phyloP scores from a whole-genome alignment of 2,113 vertebrate genomes.

The Cromileptes altivelis region DNA sequence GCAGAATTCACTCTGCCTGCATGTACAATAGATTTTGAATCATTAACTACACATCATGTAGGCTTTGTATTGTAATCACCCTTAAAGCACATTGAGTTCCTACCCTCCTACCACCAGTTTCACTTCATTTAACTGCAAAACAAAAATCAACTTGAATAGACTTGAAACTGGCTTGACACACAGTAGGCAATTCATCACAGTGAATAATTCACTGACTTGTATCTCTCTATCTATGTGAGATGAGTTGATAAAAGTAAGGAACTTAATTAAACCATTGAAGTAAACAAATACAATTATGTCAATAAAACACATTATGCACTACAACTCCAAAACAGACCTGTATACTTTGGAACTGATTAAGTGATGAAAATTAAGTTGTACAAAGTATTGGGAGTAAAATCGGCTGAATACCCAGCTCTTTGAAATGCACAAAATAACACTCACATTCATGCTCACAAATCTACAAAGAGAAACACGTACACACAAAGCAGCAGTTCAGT shows the following conservation, averaged over 20 bases:
- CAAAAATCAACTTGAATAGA: no score
- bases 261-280: not conserved
- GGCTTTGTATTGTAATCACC: not conserved
- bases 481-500: constrained; percentile 1
- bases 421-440: not conserved
- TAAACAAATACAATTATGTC: not conserved
- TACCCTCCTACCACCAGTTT: not conserved
- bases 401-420: not conserved
- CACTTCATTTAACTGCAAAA: not conserved
- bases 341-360: not conserved
- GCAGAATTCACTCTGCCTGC: not conserved
- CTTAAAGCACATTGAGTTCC: not conserved
- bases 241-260: not conserved
- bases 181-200: no score
- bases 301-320: not conserved
- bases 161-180: not conserved
- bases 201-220: no score
- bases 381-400: not conserved
- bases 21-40: not conserved
- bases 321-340: not conserved
- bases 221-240: not conserved
- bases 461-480: not conserved
- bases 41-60: not conserved
- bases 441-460: not conserved
- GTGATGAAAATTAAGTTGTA: no score